Conservation (phyloP, 2,797 vertebrate species). For the Danio kyathit region DNA sequence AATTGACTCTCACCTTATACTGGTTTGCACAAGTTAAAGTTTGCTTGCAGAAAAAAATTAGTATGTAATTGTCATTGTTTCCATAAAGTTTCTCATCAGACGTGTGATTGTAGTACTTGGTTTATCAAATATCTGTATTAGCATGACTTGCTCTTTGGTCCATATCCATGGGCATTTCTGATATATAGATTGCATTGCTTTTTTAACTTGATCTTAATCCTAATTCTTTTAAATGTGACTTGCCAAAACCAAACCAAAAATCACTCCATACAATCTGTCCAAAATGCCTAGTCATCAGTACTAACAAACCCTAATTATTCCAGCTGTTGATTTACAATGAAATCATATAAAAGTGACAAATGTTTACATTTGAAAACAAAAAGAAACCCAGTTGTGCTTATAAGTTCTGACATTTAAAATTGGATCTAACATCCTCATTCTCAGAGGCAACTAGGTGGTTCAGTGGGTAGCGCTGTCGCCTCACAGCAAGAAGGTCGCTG, state of each 20-base stretch:
- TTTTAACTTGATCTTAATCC: conserved; percentile 48
- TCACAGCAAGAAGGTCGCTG: too few relatives aligned
- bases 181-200: conserved; percentile 45
- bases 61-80: conserved; percentile 18
- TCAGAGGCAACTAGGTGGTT: too few relatives aligned
- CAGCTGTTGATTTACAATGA: conserved; percentile 49
- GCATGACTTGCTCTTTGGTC: conserved; percentile 57
- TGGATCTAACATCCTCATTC: background rate
- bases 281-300: conserved; percentile 73
- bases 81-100: conserved; percentile 32
- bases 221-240: conserved; percentile 58
- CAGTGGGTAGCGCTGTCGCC: too few relatives aligned
- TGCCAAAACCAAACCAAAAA: conserved; percentile 27
- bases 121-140: conserved; percentile 61
- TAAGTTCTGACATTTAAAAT: background rate
- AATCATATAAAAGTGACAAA: conserved; percentile 53
- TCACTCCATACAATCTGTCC: conserved; percentile 59
- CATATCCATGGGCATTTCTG: conserved; percentile 68
- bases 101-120: conserved; percentile 30
- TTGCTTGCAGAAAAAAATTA: conserved; percentile 47
- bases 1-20: conserved; percentile 11
- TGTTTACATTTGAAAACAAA: conserved; percentile 72
- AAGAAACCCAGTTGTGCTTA: conserved; percentile 32
- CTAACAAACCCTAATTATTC: conserved; percentile 48
- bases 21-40: conserved; percentile 51